These are phyloP conservation scores for Trileptium ribeirensis DNA, from an alignment of 2,888 invertebrate genomes.

Conservation along the genomic window DNA sequence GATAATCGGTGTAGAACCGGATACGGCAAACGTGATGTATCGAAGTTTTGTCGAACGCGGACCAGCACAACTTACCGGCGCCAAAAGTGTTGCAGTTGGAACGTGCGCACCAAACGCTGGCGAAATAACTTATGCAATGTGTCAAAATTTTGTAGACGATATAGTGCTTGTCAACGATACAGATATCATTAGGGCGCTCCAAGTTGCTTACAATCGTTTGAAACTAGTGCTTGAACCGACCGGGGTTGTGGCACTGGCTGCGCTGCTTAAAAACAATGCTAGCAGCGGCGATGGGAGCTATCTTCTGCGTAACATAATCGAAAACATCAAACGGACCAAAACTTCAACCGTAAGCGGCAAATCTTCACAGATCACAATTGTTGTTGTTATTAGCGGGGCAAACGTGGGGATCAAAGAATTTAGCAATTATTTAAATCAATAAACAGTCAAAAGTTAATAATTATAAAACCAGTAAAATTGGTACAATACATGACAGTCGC, in stretches of 20 bases:
- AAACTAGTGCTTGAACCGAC: constrained; percentile 51
- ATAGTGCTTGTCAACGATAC: constrained; percentile 49
- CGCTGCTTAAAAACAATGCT: constrained; percentile 37
- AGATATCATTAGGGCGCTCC: constrained; percentile 36
- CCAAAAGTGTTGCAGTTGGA: constrained; percentile 47
- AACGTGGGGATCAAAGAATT: neutral
- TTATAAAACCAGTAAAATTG: too few species aligned
- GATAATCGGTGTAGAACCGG: constrained; percentile 51
- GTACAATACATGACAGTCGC: too few species aligned
- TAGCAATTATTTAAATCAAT: neutral
- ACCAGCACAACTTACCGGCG: constrained; percentile 41
- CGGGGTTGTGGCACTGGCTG: constrained; percentile 48
- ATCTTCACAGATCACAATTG: neutral
- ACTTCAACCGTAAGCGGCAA: too few species aligned
- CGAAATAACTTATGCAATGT: constrained; percentile 26
- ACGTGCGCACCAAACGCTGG: constrained; percentile 50
- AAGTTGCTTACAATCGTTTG: constrained; percentile 5
- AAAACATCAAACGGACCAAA: neutral
- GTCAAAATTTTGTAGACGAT: constrained; percentile 43
- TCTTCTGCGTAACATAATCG: neutral
- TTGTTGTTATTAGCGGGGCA: neutral
- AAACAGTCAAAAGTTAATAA: too few species aligned
- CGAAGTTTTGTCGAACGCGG: constrained; percentile 46
- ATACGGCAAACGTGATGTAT: constrained; percentile 48
- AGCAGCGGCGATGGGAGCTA: too few species aligned